These are phyloP conservation scores for Acanthornis magna DNA, from an alignment of 2,797 vertebrate genomes.

Conservation along the genomic window DNA sequence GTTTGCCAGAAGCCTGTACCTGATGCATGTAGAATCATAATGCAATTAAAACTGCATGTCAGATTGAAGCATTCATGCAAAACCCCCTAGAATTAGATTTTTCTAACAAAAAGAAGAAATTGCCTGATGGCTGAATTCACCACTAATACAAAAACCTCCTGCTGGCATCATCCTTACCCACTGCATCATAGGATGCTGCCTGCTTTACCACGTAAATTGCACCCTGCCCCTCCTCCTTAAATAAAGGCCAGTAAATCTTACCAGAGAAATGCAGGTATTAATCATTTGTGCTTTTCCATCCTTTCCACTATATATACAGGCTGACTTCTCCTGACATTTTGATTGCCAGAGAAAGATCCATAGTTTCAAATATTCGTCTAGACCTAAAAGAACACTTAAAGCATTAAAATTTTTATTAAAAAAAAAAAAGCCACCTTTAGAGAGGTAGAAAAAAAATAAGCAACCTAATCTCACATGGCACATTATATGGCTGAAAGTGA, in stretches of 20 bases:
- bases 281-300: background rate
- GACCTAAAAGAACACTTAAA: background rate
- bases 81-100: background rate
- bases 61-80: background rate
- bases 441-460: background rate
- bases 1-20: background rate
- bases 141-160: background rate
- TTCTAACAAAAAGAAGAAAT: slow-evolving; percentile 33
- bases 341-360: background rate
- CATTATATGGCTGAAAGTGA: background rate
- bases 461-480: background rate
- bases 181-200: background rate
- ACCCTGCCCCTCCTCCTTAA: background rate
- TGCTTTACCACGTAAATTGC: background rate
- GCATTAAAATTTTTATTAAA: background rate
- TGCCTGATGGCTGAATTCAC: background rate
- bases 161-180: background rate
- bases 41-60: background rate
- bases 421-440: background rate
- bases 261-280: background rate
- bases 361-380: background rate
- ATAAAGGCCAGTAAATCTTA: background rate
- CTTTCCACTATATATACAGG: background rate
- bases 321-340: slow-evolving; percentile 3
- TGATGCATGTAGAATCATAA: background rate